These are phyloP conservation scores for Porites evermanni DNA, from an alignment of 92 coral and sea anemone species.

Conservation along the genomic window DNA sequence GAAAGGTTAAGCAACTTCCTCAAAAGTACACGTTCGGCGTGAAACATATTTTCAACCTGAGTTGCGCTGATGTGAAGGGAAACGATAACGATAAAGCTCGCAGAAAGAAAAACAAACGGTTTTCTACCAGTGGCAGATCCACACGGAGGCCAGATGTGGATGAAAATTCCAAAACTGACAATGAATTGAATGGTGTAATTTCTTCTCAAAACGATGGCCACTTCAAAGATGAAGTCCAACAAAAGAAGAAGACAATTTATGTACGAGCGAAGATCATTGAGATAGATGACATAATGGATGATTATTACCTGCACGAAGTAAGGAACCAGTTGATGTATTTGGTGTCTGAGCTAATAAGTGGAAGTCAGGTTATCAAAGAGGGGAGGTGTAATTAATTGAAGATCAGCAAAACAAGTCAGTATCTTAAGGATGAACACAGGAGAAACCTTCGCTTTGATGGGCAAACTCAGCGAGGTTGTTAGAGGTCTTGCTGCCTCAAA, in stretches of 20 bases:
- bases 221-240: not conserved
- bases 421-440: too few species aligned
- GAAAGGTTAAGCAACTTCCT: slow-evolving; percentile 2
- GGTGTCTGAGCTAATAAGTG: not conserved
- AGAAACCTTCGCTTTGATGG: too few species aligned
- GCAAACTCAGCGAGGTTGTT: too few species aligned
- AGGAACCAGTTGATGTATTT: not conserved
- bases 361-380: not conserved
- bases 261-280: not conserved
- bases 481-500: too few species aligned
- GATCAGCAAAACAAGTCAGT: too few species aligned
- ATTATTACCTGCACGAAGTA: not conserved
- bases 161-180: not conserved
- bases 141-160: not conserved
- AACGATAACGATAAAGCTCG: not conserved
- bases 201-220: not conserved
- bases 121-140: not conserved
- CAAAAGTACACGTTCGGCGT: not conserved
- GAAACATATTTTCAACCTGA: not conserved
- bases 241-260: not conserved
- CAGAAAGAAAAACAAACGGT: not conserved
- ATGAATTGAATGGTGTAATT: not conserved
- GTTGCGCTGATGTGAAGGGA: not conserved
- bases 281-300: not conserved
- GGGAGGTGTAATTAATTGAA: too few species aligned